Conservation (phyloP, 2,888 invertebrate species). For the Hoplodrina ambigua region DNA sequence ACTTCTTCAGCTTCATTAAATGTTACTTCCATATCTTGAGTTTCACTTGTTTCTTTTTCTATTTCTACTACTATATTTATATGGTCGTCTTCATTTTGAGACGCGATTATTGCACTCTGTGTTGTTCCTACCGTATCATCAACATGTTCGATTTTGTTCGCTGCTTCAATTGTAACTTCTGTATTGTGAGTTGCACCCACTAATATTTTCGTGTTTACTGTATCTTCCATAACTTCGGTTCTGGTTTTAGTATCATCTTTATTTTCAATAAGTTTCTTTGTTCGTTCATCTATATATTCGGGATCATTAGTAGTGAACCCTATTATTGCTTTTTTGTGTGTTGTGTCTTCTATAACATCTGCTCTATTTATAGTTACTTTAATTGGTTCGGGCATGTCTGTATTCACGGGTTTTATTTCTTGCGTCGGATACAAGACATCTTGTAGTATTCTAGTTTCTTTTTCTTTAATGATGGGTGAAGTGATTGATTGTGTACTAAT, state of each 20-base stretch:
- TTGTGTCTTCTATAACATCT: conserved; percentile 31
- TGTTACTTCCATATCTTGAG: conserved; percentile 32
- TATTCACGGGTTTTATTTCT: conserved; percentile 78
- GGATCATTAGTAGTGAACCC: conserved; percentile 6
- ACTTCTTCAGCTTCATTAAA: conserved; percentile 26
- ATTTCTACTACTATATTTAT: conserved; percentile 13
- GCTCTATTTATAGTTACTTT: conserved; percentile 51
- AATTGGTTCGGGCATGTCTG: conserved; percentile 59
- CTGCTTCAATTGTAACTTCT: conserved; percentile 6
- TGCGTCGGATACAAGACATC: conserved; percentile 79
- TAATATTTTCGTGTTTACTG: conserved; percentile 12
- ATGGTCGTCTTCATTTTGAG: conserved; percentile 15
- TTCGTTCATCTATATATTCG: conserved; percentile 14
- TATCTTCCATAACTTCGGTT: conserved; percentile 14
- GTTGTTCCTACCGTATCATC: conserved; percentile 16
- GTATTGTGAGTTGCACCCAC: conserved; percentile 15
- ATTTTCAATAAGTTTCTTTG: conserved; percentile 1
- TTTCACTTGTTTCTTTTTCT: conserved; percentile 16
- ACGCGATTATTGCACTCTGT: background rate
- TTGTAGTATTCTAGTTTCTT: conserved; percentile 57
- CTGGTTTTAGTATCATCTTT: conserved; percentile 4
- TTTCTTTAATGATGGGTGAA: conserved; percentile 49
- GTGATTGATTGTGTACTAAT: conserved; percentile 35
- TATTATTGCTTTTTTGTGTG: conserved; percentile 9
- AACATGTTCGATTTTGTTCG: conserved; percentile 33